Percentiles rank a stretch among this genome's conserved stretches.
Conservation (phyloP, 2,888 invertebrate species). For the Geophilus truncorum region DNA sequence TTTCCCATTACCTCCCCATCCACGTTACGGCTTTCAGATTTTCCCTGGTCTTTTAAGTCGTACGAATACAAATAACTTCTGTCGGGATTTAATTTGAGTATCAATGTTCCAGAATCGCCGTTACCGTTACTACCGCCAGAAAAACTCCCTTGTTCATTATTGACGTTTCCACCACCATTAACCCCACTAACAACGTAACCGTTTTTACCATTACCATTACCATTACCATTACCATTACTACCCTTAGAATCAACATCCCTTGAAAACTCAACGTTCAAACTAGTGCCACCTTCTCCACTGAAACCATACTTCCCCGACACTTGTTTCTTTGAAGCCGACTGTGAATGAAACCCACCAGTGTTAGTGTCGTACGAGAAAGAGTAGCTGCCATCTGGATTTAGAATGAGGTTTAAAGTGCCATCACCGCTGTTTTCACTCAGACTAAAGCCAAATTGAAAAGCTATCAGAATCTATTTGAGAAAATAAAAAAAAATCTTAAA, state of each 20-base stretch:
- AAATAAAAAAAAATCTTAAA: too few relatives aligned
- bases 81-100: constrained; percentile 1
- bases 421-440: too few relatives aligned
- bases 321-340: constrained; percentile 71
- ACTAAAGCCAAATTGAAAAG: too few relatives aligned
- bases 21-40: neutral
- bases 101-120: neutral
- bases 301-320: constrained; percentile 77
- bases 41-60: neutral
- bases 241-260: neutral
- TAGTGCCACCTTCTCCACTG: constrained; percentile 61
- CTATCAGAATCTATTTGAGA: too few relatives aligned
- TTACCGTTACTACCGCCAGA: neutral
- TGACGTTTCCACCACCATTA: neutral
- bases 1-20: constrained; percentile 30
- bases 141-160: neutral
- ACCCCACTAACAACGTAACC: too few relatives aligned
- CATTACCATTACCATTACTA: neutral
- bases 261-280: neutral
- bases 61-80: constrained; percentile 8
- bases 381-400: constrained; percentile 55
- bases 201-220: neutral
- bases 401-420: too few relatives aligned
- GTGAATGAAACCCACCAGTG: constrained; percentile 70
- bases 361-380: constrained; percentile 73